Percentiles rank a stretch among this genome's conserved stretches.
Conservation (phyloP, 2,113 vertebrate species). For the Tragelaphus buxtoni region DNA sequence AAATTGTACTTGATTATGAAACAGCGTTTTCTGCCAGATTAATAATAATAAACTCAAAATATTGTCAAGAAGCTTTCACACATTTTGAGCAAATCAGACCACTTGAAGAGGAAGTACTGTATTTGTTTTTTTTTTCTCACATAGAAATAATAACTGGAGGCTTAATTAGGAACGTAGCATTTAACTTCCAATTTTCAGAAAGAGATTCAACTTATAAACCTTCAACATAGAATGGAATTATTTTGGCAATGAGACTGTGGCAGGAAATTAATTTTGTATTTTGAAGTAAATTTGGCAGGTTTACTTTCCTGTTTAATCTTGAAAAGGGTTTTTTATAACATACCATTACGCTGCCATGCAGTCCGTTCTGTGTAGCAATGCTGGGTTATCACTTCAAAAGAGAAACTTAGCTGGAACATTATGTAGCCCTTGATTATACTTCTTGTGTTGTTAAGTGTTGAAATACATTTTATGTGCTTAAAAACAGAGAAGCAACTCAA, state of each 20-base stretch:
- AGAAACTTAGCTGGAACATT: constrained; percentile 2
- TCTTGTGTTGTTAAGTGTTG: constrained; percentile 36
- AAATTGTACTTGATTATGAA: neutral
- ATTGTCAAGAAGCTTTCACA: neutral
- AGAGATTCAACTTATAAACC: constrained; percentile 23
- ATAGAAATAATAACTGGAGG: constrained; percentile 21
- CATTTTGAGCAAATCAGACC: neutral
- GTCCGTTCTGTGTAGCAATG: neutral
- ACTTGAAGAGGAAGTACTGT: neutral
- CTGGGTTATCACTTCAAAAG: constrained; percentile 34
- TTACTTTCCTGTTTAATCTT: constrained; percentile 48
- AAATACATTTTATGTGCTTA: constrained; percentile 37
- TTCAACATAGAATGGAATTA: constrained; percentile 36
- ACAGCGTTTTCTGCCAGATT: constrained; percentile 5
- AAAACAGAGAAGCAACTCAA: constrained; percentile 34
- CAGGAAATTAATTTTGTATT: constrained; percentile 61
- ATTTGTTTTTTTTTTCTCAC: neutral
- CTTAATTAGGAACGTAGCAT: constrained; percentile 41
- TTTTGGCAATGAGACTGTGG: constrained; percentile 9
- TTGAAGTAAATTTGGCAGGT: constrained; percentile 54
- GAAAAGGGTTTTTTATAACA: constrained; percentile 29
- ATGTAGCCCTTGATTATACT: constrained; percentile 32
- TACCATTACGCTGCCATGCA: constrained; percentile 35
- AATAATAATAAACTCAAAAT: constrained; percentile 42
- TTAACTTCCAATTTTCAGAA: constrained; percentile 42